These are phyloP conservation scores for Rhyacophila evoluta DNA, from an alignment of 2,888 invertebrate genomes.

Conservation along the genomic window DNA sequence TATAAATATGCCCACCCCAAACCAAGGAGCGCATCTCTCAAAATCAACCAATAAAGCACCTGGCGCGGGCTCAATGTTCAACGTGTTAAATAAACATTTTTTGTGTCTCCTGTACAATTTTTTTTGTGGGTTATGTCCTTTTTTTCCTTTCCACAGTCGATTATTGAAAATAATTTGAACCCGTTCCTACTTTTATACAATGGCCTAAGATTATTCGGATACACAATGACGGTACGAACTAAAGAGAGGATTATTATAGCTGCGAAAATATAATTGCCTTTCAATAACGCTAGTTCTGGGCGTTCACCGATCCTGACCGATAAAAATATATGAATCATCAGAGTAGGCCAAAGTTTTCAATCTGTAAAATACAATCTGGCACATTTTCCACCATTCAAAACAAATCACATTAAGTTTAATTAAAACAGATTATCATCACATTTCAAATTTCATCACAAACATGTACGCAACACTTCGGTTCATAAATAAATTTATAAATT, in stretches of 20 bases:
- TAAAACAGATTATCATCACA: slow-evolving; percentile 49
- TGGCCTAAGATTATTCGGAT: not conserved
- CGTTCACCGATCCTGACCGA: not conserved
- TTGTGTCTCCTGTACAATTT: too few relatives aligned
- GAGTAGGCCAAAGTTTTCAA: slow-evolving; percentile 40
- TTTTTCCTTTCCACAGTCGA: too few relatives aligned
- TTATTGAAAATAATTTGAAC: not conserved
- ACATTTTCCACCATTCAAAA: slow-evolving; percentile 37
- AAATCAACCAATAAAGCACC: too few relatives aligned
- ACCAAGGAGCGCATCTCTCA: too few relatives aligned
- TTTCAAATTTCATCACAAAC: slow-evolving; percentile 45
- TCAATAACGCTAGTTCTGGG: too few relatives aligned
- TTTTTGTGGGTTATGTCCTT: too few relatives aligned
- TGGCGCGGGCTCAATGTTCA: too few relatives aligned
- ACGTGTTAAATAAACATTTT: too few relatives aligned
- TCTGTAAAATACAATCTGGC: slow-evolving; percentile 36
- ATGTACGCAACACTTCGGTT: slow-evolving; percentile 17
- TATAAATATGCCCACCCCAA: too few relatives aligned
- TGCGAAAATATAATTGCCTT: not conserved
- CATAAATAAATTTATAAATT: slow-evolving; percentile 27
- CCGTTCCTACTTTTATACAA: not conserved
- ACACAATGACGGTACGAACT: not conserved
- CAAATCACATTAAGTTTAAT: slow-evolving; percentile 42
- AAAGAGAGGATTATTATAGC: not conserved
- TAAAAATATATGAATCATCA: not conserved